Evolutionary conservation across 2,888 invertebrate genomes (phyloP).

Genomic region (Miltochrista miniata): DNA sequence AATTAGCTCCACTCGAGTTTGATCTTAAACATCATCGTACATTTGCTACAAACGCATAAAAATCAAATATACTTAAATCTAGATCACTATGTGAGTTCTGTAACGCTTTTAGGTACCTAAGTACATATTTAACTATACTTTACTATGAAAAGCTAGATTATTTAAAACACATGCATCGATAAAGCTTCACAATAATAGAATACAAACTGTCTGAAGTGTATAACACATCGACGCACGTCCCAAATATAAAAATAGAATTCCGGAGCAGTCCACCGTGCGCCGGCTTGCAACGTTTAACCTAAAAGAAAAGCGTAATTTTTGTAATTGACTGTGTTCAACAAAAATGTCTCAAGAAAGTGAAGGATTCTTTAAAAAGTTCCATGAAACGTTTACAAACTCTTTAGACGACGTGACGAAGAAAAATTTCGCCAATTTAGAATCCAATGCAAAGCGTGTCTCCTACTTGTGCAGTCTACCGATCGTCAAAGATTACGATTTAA

Average conservation of each 20-base stretch:
- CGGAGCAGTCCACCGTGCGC: constrained; percentile 54
- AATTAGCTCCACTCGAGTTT: too few species aligned
- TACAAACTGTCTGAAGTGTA: constrained; percentile 58
- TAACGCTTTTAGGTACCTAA: neutral
- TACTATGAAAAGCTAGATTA: constrained; percentile 5
- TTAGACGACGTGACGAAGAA: constrained; percentile 84
- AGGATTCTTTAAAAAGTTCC: constrained; percentile 86
- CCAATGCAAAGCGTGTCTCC: constrained; percentile 86
- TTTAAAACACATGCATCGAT: constrained; percentile 17
- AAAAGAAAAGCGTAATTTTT: constrained; percentile 33
- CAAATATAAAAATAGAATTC: constrained; percentile 73
- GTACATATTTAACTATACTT: too few species aligned
- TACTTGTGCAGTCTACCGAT: constrained; percentile 83
- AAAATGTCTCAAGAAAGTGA: constrained; percentile 65
- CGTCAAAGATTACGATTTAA: constrained; percentile 76
- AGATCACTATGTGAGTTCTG: too few species aligned
- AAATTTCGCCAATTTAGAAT: constrained; percentile 85
- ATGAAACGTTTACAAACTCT: constrained; percentile 82
- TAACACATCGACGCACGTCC: constrained; percentile 53
- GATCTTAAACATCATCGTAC: too few species aligned
- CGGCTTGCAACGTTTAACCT: constrained; percentile 64
- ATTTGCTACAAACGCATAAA: too few species aligned
- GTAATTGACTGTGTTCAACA: constrained; percentile 26
- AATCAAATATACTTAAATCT: too few species aligned
- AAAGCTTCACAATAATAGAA: constrained; percentile 25